phyloP scores from a whole-genome alignment of 1,140 invertebrate genomes.

The Neelides sp. region DNA sequence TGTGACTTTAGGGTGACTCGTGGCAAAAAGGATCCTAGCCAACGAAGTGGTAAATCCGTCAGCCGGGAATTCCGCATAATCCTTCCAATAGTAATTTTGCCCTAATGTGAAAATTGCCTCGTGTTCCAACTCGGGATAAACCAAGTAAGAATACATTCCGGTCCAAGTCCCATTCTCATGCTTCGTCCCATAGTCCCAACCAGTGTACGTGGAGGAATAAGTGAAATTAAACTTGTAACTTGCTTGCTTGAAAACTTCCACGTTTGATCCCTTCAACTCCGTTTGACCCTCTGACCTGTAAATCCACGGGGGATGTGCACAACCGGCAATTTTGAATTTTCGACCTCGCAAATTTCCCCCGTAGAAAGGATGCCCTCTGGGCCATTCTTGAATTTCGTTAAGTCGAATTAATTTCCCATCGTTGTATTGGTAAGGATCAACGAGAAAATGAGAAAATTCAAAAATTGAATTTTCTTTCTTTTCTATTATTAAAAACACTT shows the following conservation, averaged over 20 bases:
- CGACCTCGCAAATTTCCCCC: conserved; percentile 3
- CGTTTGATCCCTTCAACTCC: not conserved
- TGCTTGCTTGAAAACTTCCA: not conserved
- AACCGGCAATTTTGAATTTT: conserved; percentile 5
- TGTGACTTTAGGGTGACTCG: conserved; percentile 1
- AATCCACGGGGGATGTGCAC: conserved; percentile 4
- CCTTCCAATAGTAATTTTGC: conserved; percentile 1
- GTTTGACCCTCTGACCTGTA: not conserved
- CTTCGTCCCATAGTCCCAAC: conserved; percentile 1
- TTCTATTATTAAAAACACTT: not conserved
- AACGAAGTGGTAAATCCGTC: not conserved
- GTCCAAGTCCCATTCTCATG: conserved; percentile 5
- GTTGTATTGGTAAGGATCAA: conserved; percentile 4
- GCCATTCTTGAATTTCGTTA: not conserved
- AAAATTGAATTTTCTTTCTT: conserved; percentile 4
- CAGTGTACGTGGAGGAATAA: conserved; percentile 1
- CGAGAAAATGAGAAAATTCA: no score
- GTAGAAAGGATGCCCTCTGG: not conserved
- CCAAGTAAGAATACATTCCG: not conserved
- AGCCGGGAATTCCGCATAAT: conserved; percentile 2
- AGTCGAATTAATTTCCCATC: not conserved
- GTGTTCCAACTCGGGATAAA: conserved; percentile 1
- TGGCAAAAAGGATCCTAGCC: conserved; percentile 1
- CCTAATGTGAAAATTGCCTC: not conserved
- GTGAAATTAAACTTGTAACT: conserved; percentile 1